Percentiles rank a stretch among this genome's conserved stretches.
Evolutionary conservation across 2,797 vertebrate genomes (phyloP).

Genomic region (Geotrypetes seraphini): DNA sequence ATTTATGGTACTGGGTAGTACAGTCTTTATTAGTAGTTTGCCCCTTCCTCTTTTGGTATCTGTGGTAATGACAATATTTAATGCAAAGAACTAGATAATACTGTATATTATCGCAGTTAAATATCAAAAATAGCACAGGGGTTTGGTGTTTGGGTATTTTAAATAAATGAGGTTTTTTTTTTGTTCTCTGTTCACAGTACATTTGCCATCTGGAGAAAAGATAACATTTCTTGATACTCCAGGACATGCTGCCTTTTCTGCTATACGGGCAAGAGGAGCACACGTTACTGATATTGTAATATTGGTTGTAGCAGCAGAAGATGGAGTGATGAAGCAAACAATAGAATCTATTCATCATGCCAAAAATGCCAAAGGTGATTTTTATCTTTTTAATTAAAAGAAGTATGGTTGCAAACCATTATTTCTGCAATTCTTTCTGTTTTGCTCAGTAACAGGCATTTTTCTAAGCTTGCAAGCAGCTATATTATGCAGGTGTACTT

Average conservation of each 20-base stretch:
- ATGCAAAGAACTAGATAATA: too few species aligned
- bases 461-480: too few species aligned
- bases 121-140: not conserved
- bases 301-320: conserved; percentile 87
- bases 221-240: conserved; percentile 95
- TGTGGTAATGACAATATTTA: too few species aligned
- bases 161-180: conserved; percentile 25
- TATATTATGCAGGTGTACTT: too few species aligned
- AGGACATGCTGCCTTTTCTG: conserved; percentile 88
- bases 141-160: not conserved
- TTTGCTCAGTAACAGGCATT: too few species aligned
- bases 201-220: conserved; percentile 76
- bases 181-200: conserved; percentile 49
- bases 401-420: too few species aligned
- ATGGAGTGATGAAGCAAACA: conserved; percentile 91
- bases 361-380: conserved; percentile 65
- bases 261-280: conserved; percentile 84
- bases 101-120: too few species aligned
- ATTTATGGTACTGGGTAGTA: too few species aligned
- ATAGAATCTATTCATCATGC: conserved; percentile 85
- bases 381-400: too few species aligned
- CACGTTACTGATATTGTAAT: conserved; percentile 81
- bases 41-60: too few species aligned
- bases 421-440: too few species aligned
- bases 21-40: too few species aligned